Evolutionary conservation across 2,888 invertebrate species (phyloP), one percentile per base, ranked within the genome.

Genomic region (Bugulina stolonifera): DNA sequence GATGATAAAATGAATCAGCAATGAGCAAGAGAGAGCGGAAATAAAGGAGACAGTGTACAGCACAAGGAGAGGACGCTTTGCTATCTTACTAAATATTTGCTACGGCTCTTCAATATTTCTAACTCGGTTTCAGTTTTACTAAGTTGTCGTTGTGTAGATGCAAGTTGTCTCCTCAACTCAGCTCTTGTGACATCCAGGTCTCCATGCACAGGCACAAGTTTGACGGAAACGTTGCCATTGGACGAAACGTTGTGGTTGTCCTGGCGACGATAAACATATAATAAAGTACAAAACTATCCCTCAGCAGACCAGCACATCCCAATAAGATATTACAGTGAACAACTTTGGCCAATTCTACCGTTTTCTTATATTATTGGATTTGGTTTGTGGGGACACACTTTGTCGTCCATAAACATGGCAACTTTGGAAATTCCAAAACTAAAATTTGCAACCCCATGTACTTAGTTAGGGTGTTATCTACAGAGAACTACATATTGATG

Each of bases 71-170:
- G 23, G 27, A 27, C 57, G n/a, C 18, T 23, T 5, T 32, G 64
- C 64, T 32, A n/a, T n/a, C 64, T 64, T 64, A 64, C 64, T 64
- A 64, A 27, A 55, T 43, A 43, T 43, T 43, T 43, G 43, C 43
- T 43, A 43, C 43, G 43, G 18, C 43, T 43, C 18, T 5, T 43
- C 18, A 43, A 43, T 10, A 43, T 43, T 18, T 43, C 10, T 18
- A 43, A 43, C 43, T 43, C 43, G 18, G 25, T 27, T 14, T 27
- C 10, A 32, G 34, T 18, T 27, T 14, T 5, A 25, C 5, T 5
- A 10, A 64, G 64, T 32, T 64, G 25, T 32, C 64, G 27, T n/a
- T 64, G 27, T 25, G 64, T 32, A 2, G 29, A 14, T 2, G 5
- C 2, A 14, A 64, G 64, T 27, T 64, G 32, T 10, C 29, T 64